Percentiles rank a stretch among this genome's conserved stretches.
Conservation (phyloP, 2,113 vertebrate species). For the Xerus inauris region DNA sequence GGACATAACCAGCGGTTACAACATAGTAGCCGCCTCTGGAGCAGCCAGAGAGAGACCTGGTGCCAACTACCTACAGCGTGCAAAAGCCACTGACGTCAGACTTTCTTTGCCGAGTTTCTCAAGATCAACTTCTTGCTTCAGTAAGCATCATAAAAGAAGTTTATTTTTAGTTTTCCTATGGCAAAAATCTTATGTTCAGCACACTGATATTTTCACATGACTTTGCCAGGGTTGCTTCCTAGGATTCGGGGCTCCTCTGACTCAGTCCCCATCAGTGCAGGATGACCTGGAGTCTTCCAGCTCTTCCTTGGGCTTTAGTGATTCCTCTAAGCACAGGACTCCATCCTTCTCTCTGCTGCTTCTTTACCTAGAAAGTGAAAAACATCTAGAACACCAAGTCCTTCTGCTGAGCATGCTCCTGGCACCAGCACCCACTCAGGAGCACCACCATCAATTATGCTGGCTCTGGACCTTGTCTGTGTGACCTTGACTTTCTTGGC, state of each 20-base stretch:
- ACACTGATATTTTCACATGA: neutral
- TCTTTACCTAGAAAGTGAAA: neutral
- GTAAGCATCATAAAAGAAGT: neutral
- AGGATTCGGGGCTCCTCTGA: neutral
- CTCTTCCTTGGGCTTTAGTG: neutral
- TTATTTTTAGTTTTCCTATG: neutral
- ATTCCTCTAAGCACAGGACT: neutral
- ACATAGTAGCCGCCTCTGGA: neutral
- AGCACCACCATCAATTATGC: neutral
- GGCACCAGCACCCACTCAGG: neutral
- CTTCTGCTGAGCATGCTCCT: neutral
- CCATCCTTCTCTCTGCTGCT: neutral
- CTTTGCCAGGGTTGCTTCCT: neutral
- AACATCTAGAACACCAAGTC: neutral
- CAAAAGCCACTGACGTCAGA: accelerated
- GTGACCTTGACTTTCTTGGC: neutral
- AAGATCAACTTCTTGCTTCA: neutral
- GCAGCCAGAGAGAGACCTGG: neutral
- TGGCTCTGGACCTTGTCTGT: neutral
- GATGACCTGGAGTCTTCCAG: neutral
- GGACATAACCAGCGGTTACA: neutral
- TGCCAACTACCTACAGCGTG: accelerated
- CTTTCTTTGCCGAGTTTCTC: neutral
- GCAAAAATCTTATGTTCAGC: neutral
- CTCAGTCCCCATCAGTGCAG: neutral